Evolutionary conservation across 2,797 vertebrate species (phyloP).

Genomic region (Hippocampus kuda): DNA sequence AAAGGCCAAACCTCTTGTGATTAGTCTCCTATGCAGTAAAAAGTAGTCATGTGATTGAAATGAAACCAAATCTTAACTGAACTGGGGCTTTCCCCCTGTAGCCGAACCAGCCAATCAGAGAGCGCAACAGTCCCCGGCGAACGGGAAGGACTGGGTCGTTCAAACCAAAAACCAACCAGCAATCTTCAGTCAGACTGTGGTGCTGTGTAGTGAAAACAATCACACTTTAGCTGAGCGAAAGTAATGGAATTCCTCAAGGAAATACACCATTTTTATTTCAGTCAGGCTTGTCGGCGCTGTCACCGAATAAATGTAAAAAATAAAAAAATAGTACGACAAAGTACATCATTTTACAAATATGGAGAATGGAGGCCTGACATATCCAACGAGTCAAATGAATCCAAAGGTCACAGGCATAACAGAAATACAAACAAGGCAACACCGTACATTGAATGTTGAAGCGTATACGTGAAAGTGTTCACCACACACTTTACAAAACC

Average conservation of each 20-base stretch:
- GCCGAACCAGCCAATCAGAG: neutral
- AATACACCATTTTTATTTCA: constrained; percentile 51
- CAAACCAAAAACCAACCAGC: neutral
- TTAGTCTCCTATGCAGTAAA: too few relatives aligned
- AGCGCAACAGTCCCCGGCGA: neutral
- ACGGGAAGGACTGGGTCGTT: neutral
- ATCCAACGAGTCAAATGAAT: constrained; percentile 57
- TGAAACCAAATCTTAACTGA: too few relatives aligned
- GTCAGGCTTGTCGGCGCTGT: constrained; percentile 57
- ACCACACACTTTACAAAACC: constrained; percentile 70
- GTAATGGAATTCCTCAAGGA: neutral
- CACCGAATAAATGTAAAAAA: constrained; percentile 68
- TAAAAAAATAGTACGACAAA: constrained; percentile 68
- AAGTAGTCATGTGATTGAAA: too few relatives aligned
- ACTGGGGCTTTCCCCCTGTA: neutral
- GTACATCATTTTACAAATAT: constrained; percentile 67
- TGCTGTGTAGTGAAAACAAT: neutral
- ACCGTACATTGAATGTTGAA: constrained; percentile 66
- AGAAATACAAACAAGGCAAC: constrained; percentile 69
- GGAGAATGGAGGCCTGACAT: constrained; percentile 60
- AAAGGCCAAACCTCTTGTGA: too few relatives aligned
- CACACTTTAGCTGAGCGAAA: neutral
- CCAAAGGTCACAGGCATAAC: constrained; percentile 61
- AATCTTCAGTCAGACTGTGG: neutral
- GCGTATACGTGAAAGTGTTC: constrained; percentile 60